These are phyloP conservation scores for Heteromyza rotundicornis DNA, from an alignment of 2,888 invertebrate genomes.

Conservation along the genomic window DNA sequence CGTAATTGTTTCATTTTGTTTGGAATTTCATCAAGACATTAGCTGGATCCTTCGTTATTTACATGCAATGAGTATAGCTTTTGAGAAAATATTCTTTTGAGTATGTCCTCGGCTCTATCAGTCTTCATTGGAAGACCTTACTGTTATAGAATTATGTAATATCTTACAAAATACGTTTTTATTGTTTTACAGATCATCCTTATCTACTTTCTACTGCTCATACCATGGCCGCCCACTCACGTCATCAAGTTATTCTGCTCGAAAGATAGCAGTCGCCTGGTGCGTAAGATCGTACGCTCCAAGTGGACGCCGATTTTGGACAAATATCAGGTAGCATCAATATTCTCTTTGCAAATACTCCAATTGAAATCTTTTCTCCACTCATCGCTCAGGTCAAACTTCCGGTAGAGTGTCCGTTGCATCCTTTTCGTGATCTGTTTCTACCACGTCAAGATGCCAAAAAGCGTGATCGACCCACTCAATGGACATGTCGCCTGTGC, in stretches of 20 bases:
- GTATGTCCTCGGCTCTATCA: too few species aligned
- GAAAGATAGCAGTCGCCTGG: slow-evolving; percentile 86
- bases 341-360: too few species aligned
- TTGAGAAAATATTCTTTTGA: too few species aligned
- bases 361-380: neutral
- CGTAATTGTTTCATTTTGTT: neutral
- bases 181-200: slow-evolving; percentile 72
- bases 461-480: slow-evolving; percentile 82
- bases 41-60: neutral
- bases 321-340: slow-evolving; percentile 71
- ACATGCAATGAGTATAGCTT: neutral
- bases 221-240: slow-evolving; percentile 88
- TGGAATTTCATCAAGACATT: too few species aligned
- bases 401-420: slow-evolving; percentile 89
- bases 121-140: too few species aligned
- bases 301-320: slow-evolving; percentile 91
- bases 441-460: slow-evolving; percentile 86
- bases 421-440: slow-evolving; percentile 85
- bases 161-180: too few species aligned
- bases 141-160: too few species aligned
- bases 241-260: slow-evolving; percentile 87
- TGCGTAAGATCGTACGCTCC: slow-evolving; percentile 85
- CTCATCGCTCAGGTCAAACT: slow-evolving; percentile 72
- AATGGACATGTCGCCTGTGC: slow-evolving; percentile 91
- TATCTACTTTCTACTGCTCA: slow-evolving; percentile 80